Evolutionary conservation across 2,888 invertebrate species (phyloP), one percentile per base, ranked within the genome.

Genomic region (Lampropteryx suffumata): DNA sequence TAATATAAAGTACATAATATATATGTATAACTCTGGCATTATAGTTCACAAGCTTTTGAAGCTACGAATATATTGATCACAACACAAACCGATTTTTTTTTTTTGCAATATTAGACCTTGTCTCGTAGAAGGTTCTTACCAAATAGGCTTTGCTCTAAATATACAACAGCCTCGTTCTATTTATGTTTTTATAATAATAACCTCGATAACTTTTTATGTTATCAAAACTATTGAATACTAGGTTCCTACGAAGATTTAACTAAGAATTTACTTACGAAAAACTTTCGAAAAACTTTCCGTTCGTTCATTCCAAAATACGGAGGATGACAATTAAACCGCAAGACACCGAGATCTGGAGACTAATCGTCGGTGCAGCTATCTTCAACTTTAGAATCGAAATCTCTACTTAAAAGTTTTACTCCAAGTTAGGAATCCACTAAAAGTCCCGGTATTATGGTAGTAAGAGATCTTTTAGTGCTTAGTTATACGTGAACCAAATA

Each of bases 301-400:
- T 33, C 3, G 24, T 35, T 37, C 51, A 12, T 43, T 39, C 44
- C 28, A 32, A 53, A 53, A 53, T 48, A 48, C 35, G 40, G 10
- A 11, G 42, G 32, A 36, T 40, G 48, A 53, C 44, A 53, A 53
- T 53, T 53, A 35, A 44, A 45, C 53, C 44, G 24, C 47, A 36
- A 53, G 53, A 32, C 41, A 39, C 34, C 44, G 49, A 28, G 37
- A n/a, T n/a, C n/a, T n/a, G n/a, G n/a, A 14, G 48, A 48, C 48
- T 53, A 53, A 53, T 53, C 53, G 53, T 32, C 35, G 35, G 29
- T 44, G 40, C 43, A 35, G 48, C 39, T 40, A 48, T 52, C 46
- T 47, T 39, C 42, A 43, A 40, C 39, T 48, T 35, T 30, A 44
- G 43, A 52, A 48, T 53, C 53, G 53, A 48, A 53, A 49, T 53